These are phyloP conservation scores for Tachuris rubrigastra DNA, from an alignment of 2,113 vertebrate genomes.

Conservation along the genomic window DNA sequence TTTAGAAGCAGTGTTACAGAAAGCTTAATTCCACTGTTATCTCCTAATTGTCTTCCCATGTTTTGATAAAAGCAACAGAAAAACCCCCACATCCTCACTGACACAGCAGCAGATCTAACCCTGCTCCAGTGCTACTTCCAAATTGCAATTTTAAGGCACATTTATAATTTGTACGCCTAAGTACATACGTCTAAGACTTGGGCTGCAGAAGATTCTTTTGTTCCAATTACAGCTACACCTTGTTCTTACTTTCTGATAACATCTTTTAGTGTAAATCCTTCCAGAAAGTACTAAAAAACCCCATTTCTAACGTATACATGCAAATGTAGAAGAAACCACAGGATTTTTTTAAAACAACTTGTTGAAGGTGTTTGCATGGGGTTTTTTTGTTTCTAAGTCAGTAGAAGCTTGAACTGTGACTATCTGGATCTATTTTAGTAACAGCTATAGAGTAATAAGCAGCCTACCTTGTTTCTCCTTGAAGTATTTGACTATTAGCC, in stretches of 20 bases:
- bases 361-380: not conserved
- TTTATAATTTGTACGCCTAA: not conserved
- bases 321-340: not conserved
- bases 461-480: constrained; percentile 75
- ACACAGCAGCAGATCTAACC: not conserved
- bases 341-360: not conserved
- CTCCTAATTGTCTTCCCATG: not conserved
- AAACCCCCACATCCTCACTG: rapidly evolving
- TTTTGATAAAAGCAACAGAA: not conserved
- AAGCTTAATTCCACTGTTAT: not conserved
- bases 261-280: not conserved
- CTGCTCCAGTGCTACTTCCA: not conserved
- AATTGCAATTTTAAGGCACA: not conserved
- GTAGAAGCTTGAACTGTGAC: not conserved
- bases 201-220: not conserved
- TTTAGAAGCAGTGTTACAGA: not conserved
- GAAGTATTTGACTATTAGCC: constrained; percentile 61
- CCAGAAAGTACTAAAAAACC: not conserved
- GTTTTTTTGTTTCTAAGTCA: not conserved
- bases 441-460: not conserved
- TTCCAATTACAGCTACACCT: not conserved
- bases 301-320: not conserved
- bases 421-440: not conserved
- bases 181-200: not conserved
- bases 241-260: not conserved